Evolutionary conservation across 2,888 invertebrate genomes (phyloP).

Genomic region (Allacma fusca): DNA sequence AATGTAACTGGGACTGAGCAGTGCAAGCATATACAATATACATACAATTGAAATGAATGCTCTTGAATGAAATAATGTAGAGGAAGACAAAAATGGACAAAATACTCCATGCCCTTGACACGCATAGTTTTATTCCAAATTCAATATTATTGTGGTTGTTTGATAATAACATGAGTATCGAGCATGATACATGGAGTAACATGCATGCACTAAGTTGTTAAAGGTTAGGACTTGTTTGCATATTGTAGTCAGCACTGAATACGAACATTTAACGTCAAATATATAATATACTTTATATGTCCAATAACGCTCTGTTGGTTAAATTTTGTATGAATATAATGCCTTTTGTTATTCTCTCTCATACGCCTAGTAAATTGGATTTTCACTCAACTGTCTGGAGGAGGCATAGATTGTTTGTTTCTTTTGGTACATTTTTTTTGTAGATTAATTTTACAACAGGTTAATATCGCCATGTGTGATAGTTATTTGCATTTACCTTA

Average conservation of each 20-base stretch:
- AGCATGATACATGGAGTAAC: background rate
- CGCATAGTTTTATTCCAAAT: constrained; percentile 29
- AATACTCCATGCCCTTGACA: constrained; percentile 36
- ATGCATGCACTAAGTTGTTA: background rate
- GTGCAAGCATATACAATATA: too few species aligned
- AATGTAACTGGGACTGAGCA: too few species aligned
- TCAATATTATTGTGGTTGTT: constrained; percentile 21
- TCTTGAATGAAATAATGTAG: too few species aligned
- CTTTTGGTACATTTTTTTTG: too few species aligned
- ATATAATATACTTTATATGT: constrained; percentile 27
- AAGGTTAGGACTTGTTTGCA: background rate
- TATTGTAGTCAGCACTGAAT: background rate
- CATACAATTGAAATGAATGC: too few species aligned
- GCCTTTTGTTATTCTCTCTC: constrained; percentile 4
- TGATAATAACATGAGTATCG: background rate
- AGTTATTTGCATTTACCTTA: too few species aligned
- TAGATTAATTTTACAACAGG: too few species aligned
- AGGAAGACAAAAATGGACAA: constrained; percentile 6
- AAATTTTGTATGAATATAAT: constrained; percentile 10
- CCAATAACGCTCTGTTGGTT: too few species aligned
- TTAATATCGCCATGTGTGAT: too few species aligned
- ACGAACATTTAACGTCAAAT: constrained; percentile 38
- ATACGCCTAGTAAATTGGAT: background rate
- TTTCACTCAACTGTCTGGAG: too few species aligned
- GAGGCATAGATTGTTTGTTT: too few species aligned